phyloP scores from a whole-genome alignment of 2,797 vertebrate species.

The Eleutherodactylus coqui region DNA sequence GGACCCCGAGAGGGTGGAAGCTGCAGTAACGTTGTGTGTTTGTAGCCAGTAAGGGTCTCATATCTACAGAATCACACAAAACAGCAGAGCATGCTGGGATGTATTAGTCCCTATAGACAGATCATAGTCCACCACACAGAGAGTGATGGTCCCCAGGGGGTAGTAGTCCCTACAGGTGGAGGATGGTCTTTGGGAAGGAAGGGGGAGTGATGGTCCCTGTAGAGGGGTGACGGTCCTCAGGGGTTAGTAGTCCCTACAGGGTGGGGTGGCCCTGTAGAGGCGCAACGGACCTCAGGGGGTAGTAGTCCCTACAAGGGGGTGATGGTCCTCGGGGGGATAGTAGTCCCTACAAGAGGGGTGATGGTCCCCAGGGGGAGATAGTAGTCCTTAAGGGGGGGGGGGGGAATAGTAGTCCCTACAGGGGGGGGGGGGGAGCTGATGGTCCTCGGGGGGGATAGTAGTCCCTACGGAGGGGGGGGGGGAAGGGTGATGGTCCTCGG shows the following conservation, averaged over 20 bases:
- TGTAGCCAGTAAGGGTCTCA: too few relatives aligned
- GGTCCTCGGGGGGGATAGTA: too few relatives aligned
- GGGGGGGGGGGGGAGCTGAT: too few relatives aligned
- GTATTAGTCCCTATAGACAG: background rate
- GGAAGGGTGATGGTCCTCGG: background rate
- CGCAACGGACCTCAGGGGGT: too few relatives aligned
- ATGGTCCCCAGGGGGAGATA: background rate
- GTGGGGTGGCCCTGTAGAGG: background rate
- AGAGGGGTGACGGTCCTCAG: background rate
- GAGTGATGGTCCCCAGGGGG: too few relatives aligned
- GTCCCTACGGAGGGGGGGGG: too few relatives aligned
- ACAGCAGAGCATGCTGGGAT: too few relatives aligned
- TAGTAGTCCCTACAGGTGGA: background rate
- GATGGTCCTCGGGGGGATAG: too few relatives aligned
- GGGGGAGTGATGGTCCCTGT: background rate
- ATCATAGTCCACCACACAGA: background rate
- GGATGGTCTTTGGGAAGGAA: too few relatives aligned
- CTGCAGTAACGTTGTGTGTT: too few relatives aligned
- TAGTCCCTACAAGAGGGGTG: background rate
- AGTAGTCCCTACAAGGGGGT: background rate
- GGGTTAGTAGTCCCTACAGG: background rate
- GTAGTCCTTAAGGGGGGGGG: background rate
- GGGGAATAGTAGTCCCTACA: background rate
- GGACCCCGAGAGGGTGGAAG: too few relatives aligned
- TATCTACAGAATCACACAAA: too few relatives aligned